phyloP scores from a whole-genome alignment of 2,797 vertebrate genomes.

The Amazonetta brasiliensis region DNA sequence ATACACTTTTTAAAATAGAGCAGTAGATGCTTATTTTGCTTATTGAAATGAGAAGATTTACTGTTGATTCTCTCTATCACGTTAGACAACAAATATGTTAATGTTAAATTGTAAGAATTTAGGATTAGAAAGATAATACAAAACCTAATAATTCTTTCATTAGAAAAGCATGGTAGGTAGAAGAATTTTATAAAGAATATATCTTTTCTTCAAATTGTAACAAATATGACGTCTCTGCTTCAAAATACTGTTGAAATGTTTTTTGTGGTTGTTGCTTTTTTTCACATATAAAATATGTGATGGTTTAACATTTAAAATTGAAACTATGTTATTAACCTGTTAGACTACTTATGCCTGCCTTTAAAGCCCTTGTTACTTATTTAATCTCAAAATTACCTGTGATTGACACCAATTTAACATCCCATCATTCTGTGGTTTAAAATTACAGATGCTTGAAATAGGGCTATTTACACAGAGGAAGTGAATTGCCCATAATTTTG shows the following conservation, averaged over 20 bases:
- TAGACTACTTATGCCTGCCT: background rate
- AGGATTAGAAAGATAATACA: background rate
- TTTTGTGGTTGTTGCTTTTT: background rate
- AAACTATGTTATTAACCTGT: background rate
- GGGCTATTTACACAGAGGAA: background rate
- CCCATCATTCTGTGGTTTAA: background rate
- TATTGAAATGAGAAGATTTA: background rate
- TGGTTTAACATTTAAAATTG: background rate
- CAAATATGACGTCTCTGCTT: background rate
- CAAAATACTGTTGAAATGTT: background rate
- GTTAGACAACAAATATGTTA: background rate
- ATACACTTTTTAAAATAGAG: background rate
- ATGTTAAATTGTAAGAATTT: background rate
- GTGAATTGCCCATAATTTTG: constrained; percentile 48
- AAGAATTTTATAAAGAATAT: background rate
- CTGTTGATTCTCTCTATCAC: background rate
- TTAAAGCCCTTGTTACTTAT: background rate
- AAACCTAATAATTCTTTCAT: background rate
- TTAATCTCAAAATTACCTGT: background rate
- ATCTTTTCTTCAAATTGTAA: background rate
- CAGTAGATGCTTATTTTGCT: background rate
- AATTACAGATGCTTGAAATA: constrained; percentile 5
- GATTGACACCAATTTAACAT: background rate
- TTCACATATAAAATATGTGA: background rate
- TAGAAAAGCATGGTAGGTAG: background rate